Conservation (phyloP, 2,888 invertebrate species). For the Catocala sponsa region DNA sequence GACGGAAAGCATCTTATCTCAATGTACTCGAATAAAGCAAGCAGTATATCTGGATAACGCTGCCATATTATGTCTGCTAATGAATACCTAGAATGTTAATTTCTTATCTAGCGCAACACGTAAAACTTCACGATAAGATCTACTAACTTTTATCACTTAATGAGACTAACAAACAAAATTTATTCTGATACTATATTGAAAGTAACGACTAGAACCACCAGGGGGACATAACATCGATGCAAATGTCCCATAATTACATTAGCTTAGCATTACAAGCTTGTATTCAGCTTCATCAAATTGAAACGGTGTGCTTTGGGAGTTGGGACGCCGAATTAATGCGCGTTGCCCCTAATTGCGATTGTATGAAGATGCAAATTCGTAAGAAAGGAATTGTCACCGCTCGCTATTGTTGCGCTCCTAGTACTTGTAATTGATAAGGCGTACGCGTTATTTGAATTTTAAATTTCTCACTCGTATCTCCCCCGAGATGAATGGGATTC, state of each 20-base stretch:
- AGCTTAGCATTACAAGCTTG: slow-evolving; percentile 67
- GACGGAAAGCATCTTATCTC: too few relatives aligned
- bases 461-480: slow-evolving; percentile 68
- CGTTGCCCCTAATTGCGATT: slow-evolving; percentile 80
- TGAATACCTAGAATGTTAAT: slow-evolving; percentile 37
- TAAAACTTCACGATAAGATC: slow-evolving; percentile 32
- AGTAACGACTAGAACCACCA: slow-evolving; percentile 71
- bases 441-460: slow-evolving; percentile 80
- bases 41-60: background rate
- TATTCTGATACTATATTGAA: slow-evolving; percentile 72
- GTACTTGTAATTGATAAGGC: slow-evolving; percentile 86
- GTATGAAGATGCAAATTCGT: slow-evolving; percentile 85
- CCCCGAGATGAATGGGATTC: slow-evolving; percentile 65
- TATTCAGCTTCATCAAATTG: slow-evolving; percentile 70
- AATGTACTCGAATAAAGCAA: background rate
- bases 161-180: slow-evolving; percentile 48
- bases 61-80: slow-evolving; percentile 11
- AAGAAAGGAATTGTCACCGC: slow-evolving; percentile 75
- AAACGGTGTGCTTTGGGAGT: slow-evolving; percentile 51
- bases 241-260: slow-evolving; percentile 76
- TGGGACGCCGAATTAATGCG: slow-evolving; percentile 48
- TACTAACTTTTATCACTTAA: slow-evolving; percentile 41
- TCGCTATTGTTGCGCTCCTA: slow-evolving; percentile 68
- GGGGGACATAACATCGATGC: slow-evolving; percentile 77
- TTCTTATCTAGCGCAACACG: slow-evolving; percentile 22